These are phyloP conservation scores for Echinops telfairi DNA, from an alignment of 2,113 vertebrate genomes.

Conservation along the genomic window DNA sequence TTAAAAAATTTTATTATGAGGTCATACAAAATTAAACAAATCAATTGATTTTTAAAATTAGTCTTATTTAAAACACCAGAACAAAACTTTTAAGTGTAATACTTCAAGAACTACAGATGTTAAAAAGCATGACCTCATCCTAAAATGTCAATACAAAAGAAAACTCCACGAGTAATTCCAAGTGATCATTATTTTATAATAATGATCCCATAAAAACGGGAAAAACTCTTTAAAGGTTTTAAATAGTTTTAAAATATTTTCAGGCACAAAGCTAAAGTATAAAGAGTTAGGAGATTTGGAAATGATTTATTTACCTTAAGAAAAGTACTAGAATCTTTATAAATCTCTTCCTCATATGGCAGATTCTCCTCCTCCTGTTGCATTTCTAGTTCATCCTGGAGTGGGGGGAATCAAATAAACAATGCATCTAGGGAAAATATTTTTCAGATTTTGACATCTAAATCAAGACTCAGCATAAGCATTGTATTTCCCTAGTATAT, in stretches of 20 bases:
- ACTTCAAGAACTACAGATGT: neutral
- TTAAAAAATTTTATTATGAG: neutral
- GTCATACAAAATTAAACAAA: neutral
- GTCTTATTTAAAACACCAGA: slow-evolving; percentile 8
- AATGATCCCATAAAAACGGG: slow-evolving; percentile 26
- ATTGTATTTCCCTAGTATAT: slow-evolving; percentile 38
- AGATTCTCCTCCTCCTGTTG: slow-evolving; percentile 94
- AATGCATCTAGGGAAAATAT: neutral
- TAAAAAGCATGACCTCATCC: neutral
- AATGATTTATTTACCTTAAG: slow-evolving; percentile 91
- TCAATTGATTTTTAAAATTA: neutral
- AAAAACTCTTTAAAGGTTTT: slow-evolving; percentile 17
- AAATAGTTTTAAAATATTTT: slow-evolving; percentile 36
- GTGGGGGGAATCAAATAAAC: slow-evolving; percentile 65
- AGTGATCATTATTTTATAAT: slow-evolving; percentile 32
- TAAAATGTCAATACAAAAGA: neutral
- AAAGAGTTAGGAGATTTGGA: neutral
- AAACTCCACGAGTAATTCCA: slow-evolving; percentile 39
- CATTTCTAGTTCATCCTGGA: slow-evolving; percentile 95
- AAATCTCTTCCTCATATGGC: slow-evolving; percentile 96
- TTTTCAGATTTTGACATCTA: neutral
- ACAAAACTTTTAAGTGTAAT: neutral
- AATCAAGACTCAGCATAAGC: neutral
- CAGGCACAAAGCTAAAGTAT: neutral
- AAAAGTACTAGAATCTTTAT: slow-evolving; percentile 99